A percentile compares a stretch with the other conserved stretches of the same genome.
Conservation (phyloP, 2,113 vertebrate species). For the Brienomyrus longianalis region DNA sequence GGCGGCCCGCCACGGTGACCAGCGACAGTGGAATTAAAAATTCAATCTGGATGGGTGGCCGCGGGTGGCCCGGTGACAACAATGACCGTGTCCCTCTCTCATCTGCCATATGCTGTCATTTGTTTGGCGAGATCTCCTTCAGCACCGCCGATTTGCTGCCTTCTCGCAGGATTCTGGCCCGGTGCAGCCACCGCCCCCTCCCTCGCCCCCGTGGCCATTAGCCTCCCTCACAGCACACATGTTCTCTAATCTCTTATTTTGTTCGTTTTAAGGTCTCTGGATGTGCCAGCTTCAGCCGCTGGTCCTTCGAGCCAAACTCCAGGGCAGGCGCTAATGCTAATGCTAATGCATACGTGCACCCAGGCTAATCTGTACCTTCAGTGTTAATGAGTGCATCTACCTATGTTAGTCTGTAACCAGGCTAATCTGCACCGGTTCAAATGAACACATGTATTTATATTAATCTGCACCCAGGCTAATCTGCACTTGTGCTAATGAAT, state of each 20-base stretch:
- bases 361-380: background rate
- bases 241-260: background rate
- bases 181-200: conserved; percentile 25
- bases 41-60: conserved; percentile 57
- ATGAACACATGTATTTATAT: background rate
- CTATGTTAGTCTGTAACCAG: background rate
- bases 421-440: background rate
- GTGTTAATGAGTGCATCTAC: background rate
- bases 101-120: conserved; percentile 75
- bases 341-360: background rate
- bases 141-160: conserved; percentile 11
- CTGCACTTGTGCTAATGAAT: background rate
- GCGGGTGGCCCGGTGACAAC: conserved; percentile 51
- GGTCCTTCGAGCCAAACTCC: background rate
- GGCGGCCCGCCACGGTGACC: conserved; percentile 52
- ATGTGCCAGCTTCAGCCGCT: background rate
- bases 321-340: background rate
- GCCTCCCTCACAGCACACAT: background rate
- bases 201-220: background rate
- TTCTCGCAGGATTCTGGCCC: conserved; percentile 42
- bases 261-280: background rate
- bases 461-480: background rate
- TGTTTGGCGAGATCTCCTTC: conserved; percentile 66
- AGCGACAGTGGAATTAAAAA: conserved; percentile 71
- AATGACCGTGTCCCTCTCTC: conserved; percentile 57